Conservation (phyloP, 2,797 vertebrate species). For the Parambassis ranga region DNA sequence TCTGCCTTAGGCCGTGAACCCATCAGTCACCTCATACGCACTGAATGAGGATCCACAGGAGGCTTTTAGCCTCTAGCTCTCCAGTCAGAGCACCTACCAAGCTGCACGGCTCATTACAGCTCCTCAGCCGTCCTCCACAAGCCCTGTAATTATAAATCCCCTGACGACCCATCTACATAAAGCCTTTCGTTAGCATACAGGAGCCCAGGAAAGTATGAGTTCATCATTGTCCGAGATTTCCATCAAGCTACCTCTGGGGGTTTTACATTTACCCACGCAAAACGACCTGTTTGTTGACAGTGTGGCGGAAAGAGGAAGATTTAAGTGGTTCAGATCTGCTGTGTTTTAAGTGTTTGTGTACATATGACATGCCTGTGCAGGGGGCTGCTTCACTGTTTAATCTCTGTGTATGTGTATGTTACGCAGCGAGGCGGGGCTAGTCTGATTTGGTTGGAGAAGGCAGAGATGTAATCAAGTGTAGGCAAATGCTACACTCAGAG, state of each 20-base stretch:
- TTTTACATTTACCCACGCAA: constrained; percentile 47
- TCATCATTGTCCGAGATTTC: constrained; percentile 55
- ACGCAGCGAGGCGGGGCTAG: constrained; percentile 20
- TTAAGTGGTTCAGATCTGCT: constrained; percentile 17
- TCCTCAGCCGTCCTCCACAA: constrained; percentile 50
- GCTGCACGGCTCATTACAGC: constrained; percentile 60
- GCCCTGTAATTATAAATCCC: constrained; percentile 66
- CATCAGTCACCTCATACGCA: not conserved
- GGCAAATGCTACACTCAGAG: constrained; percentile 58
- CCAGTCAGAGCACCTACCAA: constrained; percentile 52
- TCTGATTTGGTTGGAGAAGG: constrained; percentile 40
- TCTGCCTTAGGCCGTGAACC: too few relatives aligned
- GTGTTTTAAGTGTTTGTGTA: constrained; percentile 47
- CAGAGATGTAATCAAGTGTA: constrained; percentile 65
- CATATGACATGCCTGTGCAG: constrained; percentile 27
- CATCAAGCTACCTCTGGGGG: constrained; percentile 34
- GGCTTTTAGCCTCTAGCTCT: constrained; percentile 20
- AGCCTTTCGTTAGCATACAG: constrained; percentile 66
- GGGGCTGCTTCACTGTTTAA: constrained; percentile 31
- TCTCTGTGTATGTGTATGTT: constrained; percentile 23
- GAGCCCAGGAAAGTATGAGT: constrained; percentile 53
- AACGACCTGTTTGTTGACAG: constrained; percentile 50
- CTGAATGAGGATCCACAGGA: constrained; percentile 31
- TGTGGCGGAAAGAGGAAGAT: constrained; percentile 39
- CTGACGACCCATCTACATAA: constrained; percentile 49